phyloP scores from a whole-genome alignment of 2,888 invertebrate species.

The Dendrolimus houi region DNA sequence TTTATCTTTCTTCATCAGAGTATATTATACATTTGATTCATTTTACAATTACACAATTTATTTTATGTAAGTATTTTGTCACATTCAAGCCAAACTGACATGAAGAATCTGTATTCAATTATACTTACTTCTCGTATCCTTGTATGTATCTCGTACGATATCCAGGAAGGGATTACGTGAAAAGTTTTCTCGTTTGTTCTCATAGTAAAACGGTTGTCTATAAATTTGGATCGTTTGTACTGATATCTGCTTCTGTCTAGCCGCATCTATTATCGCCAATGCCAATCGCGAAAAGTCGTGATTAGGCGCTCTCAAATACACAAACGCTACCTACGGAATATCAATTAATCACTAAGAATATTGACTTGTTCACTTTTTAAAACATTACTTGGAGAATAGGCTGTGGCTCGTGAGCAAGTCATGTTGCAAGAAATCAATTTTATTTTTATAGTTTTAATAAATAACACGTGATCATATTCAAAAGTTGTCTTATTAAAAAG shows the following conservation, averaged over 20 bases:
- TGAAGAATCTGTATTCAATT: neutral
- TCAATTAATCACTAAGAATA: neutral
- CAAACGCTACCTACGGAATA: constrained; percentile 82
- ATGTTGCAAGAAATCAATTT: too few relatives aligned
- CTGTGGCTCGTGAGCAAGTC: too few relatives aligned
- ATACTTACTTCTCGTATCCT: constrained; percentile 90
- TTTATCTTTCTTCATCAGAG: too few relatives aligned
- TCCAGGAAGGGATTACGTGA: constrained; percentile 90
- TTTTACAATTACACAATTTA: too few relatives aligned
- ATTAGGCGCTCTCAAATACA: constrained; percentile 87
- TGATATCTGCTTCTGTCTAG: constrained; percentile 82
- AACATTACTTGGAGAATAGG: too few relatives aligned
- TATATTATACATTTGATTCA: too few relatives aligned
- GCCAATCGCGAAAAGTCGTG: constrained; percentile 87
- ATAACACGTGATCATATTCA: too few relatives aligned
- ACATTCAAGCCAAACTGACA: neutral
- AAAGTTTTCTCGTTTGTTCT: constrained; percentile 79
- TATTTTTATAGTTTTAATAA: too few relatives aligned
- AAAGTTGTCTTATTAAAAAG: too few relatives aligned
- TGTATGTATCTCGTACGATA: constrained; percentile 87
- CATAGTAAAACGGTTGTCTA: constrained; percentile 80
- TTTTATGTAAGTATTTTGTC: neutral
- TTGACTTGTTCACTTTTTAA: neutral
- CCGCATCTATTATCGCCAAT: constrained; percentile 83
- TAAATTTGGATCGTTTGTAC: constrained; percentile 76